phyloP scores from a whole-genome alignment of 2,113 vertebrate species.

The Cyphomyrus discorhynchus region DNA sequence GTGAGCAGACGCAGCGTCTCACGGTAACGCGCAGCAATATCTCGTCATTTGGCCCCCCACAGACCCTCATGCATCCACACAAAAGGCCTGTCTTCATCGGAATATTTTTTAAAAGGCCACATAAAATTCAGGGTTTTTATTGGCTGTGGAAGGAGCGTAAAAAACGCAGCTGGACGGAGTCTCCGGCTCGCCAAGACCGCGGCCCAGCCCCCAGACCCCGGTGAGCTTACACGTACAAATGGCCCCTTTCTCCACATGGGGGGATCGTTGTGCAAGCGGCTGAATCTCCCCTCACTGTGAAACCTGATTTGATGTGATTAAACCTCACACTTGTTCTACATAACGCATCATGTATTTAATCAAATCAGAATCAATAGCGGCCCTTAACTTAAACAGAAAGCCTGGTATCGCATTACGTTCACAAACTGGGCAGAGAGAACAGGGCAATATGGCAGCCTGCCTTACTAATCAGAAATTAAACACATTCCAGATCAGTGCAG shows the following conservation, averaged over 20 bases:
- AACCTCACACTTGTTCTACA: conserved; percentile 33
- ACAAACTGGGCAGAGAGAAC: conserved; percentile 6
- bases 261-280: conserved; percentile 29
- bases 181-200: not conserved
- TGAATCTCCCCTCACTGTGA: conserved; percentile 25
- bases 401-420: conserved; percentile 15
- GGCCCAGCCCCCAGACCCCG: not conserved
- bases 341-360: conserved; percentile 31
- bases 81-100: not conserved
- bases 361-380: conserved; percentile 38
- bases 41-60: no score
- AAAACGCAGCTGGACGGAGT: not conserved
- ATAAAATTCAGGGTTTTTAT: not conserved
- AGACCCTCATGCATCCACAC: not conserved
- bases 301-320: conserved; percentile 37
- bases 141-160: not conserved
- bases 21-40: not conserved
- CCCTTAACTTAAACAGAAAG: conserved; percentile 18
- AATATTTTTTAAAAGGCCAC: not conserved
- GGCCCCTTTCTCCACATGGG: conserved; percentile 7
- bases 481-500: not conserved
- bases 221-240: conserved; percentile 21
- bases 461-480: not conserved
- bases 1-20: not conserved
- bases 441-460: not conserved